Base-by-base conservation (phyloP, 2,888 invertebrate genomes). In the Cosmorhoe ocellata region DNA sequence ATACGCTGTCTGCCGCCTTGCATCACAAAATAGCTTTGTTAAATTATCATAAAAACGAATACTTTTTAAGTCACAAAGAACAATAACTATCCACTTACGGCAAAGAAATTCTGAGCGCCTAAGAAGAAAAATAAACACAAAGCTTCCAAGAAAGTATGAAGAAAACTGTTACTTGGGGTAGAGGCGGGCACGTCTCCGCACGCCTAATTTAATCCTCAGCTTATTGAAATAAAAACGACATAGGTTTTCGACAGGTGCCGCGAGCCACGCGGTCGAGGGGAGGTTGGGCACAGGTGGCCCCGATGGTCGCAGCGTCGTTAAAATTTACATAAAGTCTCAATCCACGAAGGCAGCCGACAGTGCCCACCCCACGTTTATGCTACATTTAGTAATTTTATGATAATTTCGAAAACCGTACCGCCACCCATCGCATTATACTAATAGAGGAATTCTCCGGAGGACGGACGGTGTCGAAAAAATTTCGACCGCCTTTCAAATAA, bases 351-450 rank as follows among this genome's bases (percentile, higher is more conserved):
- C 83, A 80, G 74, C 79, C 79, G 74, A 72, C 76, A 77, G 83
- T 84, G 84, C 79, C 88, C 87, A 81, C 89, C 88, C 89, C 81
- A 82, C 87, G 83, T 86, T 88, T 82, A 90, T 89, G 90, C 90
- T 89, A 90, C 90, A 90, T 90, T 90, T 90, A 90, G 90, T 90
- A 90, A 90, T 90, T 90, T 90, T 90, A 90, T 90, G 90, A 90
- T 90, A 90, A 90, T 90, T 90, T 84, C 81, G 82, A 84, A 88
- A 89, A 89, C 89, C 79, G 82, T 84, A 81, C 88, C 82, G 78
- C 89, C 88, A 86, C 90, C 90, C 90, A 88, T 89, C 89, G 82
- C 88, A 90, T 90, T 90, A 90, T 90, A 88, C 89, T 90, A 89
- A 89, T 89, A 89, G 89, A 89, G 79, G 82, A 84, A 81, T 79